Evolutionary conservation across 2,113 vertebrate species (phyloP), one percentile per base, ranked within the genome.

Genomic region (Formicarius rufipectus): DNA sequence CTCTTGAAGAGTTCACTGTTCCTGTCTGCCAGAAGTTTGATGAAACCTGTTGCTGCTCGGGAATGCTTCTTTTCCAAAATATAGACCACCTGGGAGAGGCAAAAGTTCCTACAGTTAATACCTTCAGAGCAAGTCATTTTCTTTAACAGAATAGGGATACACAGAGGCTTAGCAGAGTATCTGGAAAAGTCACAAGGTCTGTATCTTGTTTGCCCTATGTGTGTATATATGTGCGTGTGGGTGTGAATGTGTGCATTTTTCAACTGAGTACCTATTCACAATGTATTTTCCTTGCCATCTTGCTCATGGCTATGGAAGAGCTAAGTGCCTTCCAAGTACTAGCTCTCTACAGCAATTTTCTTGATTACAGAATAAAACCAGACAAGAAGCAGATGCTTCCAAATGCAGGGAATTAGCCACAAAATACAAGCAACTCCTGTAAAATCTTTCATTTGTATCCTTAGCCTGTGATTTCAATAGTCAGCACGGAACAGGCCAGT

Each of bases 21-120:
- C 93, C 98, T 99, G 92, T 99, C 99, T 4, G 98, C 97, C 89
- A 99, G 96, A 91, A 98, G 98, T 80, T 99, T 99, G 86, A 99
- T 98, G 95, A 99, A 98, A 81, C 99, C 99, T 2, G 98, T 99
- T 19, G 97, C 99, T 58, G 99, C 99, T 67, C 99, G 97, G 8
- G 99, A 99, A 97, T 99, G 99, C 78, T 99, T 99, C 96, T 97
- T 98, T 95, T 99, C 99, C 90, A 98, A 96, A 94, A 99, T 99
- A 94, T 98, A 99, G 95, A 99, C 98, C 93, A 99, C 99, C 99
- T 99, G 91, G 27, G 94, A 96, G 80, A 92, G 87, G 24, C 87
- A 56, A 90, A 84, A 49, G 47, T 75, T 93, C 44, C 84, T 50
- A 79, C 4, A 84, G 74, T 96, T 69, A 97, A 37, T 22, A 82